Evolutionary conservation across 2,113 vertebrate species (phyloP).

Genomic region (Pimephales promelas): DNA sequence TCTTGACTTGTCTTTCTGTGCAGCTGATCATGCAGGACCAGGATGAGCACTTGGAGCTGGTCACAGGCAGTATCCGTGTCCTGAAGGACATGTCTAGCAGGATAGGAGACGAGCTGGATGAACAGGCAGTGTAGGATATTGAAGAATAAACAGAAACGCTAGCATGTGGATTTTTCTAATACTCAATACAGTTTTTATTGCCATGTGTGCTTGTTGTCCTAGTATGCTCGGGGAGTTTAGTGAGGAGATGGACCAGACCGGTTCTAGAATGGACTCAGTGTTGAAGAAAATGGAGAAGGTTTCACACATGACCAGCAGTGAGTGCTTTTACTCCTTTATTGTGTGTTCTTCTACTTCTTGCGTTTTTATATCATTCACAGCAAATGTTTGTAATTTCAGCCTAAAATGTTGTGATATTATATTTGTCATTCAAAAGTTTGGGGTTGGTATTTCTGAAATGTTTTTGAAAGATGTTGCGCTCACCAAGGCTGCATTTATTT

Average conservation of each 20-base stretch:
- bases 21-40: slow-evolving; percentile 83
- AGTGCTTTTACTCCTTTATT: slow-evolving; percentile 55
- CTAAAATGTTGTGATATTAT: too few relatives aligned
- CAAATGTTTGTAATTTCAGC: too few relatives aligned
- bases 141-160: background rate
- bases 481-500: too few relatives aligned
- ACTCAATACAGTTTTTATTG: slow-evolving; percentile 16
- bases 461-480: too few relatives aligned
- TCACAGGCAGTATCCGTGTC: slow-evolving; percentile 80
- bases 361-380: background rate
- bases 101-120: slow-evolving; percentile 82
- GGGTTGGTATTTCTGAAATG: too few relatives aligned
- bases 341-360: background rate
- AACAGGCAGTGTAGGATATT: slow-evolving; percentile 77
- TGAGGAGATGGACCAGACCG: slow-evolving; percentile 82
- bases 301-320: slow-evolving; percentile 82
- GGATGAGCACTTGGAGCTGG: slow-evolving; percentile 82
- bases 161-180: background rate
- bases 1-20: background rate
- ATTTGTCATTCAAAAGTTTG: too few relatives aligned
- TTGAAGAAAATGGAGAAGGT: slow-evolving; percentile 83
- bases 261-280: slow-evolving; percentile 80
- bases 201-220: slow-evolving; percentile 33
- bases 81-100: slow-evolving; percentile 81
- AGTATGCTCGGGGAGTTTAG: slow-evolving; percentile 81